Evolutionary conservation across 1,140 invertebrate genomes (phyloP).

Genomic region (Dendrolimus kikuchii): DNA sequence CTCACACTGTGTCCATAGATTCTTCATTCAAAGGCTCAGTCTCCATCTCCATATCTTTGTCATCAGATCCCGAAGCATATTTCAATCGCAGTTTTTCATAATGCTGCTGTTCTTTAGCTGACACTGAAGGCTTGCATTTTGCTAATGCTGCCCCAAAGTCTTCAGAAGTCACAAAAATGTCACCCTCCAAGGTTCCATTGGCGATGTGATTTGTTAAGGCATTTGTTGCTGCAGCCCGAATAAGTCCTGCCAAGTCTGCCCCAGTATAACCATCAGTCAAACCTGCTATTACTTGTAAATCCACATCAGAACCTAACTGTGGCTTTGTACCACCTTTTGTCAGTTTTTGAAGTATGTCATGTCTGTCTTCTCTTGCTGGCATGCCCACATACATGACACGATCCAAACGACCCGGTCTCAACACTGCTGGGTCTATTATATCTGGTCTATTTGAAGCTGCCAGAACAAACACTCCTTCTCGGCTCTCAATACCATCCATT

Average conservation of each 20-base stretch:
- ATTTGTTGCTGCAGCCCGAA: conserved; percentile 84
- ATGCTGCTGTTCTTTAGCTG: conserved; percentile 77
- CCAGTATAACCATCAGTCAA: conserved; percentile 89
- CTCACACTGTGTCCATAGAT: conserved; percentile 66
- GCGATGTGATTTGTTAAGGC: conserved; percentile 76
- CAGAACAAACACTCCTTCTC: conserved; percentile 94
- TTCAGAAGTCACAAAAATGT: conserved; percentile 63
- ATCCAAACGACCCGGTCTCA: conserved; percentile 95
- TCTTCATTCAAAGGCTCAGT: conserved; percentile 60
- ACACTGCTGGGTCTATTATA: conserved; percentile 96
- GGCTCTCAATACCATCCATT: conserved; percentile 96
- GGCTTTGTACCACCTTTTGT: conserved; percentile 92
- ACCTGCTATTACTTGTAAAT: conserved; percentile 80
- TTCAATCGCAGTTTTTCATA: conserved; percentile 74
- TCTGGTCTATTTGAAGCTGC: conserved; percentile 98
- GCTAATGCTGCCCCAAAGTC: conserved; percentile 76
- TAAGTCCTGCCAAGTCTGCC: conserved; percentile 88
- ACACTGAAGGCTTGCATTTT: conserved; percentile 87
- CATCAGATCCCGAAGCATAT: conserved; percentile 67
- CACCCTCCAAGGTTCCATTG: conserved; percentile 47
- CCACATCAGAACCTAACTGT: conserved; percentile 82
- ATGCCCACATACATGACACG: conserved; percentile 96
- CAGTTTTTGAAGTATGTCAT: conserved; percentile 91
- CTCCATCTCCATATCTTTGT: conserved; percentile 69
- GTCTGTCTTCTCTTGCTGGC: conserved; percentile 84